A percentile compares a stretch with the other conserved stretches of the same genome.
phyloP scores from a whole-genome alignment of 2,888 invertebrate species.

The Andricus curvator region DNA sequence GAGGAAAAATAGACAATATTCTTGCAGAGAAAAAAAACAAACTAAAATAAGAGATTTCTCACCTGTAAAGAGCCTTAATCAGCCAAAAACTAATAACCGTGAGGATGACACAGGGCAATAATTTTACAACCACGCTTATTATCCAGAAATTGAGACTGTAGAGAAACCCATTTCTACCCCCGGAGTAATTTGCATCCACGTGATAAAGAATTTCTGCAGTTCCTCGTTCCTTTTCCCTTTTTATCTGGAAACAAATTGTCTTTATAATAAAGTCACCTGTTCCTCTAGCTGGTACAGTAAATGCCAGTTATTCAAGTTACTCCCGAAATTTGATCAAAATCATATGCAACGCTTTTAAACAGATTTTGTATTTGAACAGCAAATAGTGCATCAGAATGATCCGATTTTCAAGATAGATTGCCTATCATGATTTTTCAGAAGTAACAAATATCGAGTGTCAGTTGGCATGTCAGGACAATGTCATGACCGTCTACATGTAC shows the following conservation, averaged over 20 bases:
- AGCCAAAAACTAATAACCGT: conserved; percentile 87
- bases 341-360: no score
- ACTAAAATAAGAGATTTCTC: conserved; percentile 44
- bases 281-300: not conserved
- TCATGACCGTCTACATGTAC: no score
- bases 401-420: no score
- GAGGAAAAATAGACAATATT: not conserved
- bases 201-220: conserved; percentile 67
- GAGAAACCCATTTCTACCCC: conserved; percentile 80
- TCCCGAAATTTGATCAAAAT: no score
- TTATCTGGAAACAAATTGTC: conserved; percentile 61
- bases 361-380: no score
- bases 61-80: conserved; percentile 84
- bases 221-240: conserved; percentile 61
- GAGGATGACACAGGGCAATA: conserved; percentile 88
- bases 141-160: conserved; percentile 90
- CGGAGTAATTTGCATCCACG: conserved; percentile 64
- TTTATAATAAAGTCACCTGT: not conserved
- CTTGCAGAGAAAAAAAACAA: not conserved
- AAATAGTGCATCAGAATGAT: no score
- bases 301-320: no score
- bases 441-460: no score
- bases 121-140: conserved; percentile 88
- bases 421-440: no score
- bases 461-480: no score